phyloP scores from a whole-genome alignment of 2,113 vertebrate genomes.

The Martes martes region DNA sequence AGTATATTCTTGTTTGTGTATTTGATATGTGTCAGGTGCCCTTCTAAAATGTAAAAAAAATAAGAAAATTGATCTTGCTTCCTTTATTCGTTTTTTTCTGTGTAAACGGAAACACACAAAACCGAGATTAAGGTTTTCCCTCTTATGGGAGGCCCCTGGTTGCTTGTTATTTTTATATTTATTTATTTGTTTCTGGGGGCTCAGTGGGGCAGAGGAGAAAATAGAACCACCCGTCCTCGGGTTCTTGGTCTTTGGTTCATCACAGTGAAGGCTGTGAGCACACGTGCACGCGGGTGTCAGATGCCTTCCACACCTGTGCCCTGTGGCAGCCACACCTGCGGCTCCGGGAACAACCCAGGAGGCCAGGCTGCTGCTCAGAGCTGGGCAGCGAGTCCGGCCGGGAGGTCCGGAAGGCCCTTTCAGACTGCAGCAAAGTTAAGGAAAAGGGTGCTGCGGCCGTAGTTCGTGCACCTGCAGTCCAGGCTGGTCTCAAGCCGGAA shows the following conservation, averaged over 20 bases:
- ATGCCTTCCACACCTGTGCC: not conserved
- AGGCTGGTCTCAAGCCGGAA: not conserved
- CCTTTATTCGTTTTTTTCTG: conserved; percentile 16
- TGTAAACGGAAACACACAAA: not conserved
- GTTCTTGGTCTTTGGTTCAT: not conserved
- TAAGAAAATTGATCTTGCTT: not conserved
- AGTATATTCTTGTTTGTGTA: not conserved
- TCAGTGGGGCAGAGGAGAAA: not conserved
- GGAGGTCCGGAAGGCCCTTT: not conserved
- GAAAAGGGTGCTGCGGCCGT: not conserved
- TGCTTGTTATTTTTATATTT: not conserved
- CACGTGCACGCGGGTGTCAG: not conserved
- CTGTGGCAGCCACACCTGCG: not conserved
- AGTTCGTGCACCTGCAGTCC: not conserved
- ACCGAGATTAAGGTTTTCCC: not conserved
- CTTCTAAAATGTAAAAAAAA: not conserved
- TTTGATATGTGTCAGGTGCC: not conserved
- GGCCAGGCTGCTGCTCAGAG: not conserved
- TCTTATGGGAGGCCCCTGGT: not conserved
- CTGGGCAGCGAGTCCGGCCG: not conserved
- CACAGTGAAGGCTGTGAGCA: not conserved
- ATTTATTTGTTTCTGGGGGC: not conserved
- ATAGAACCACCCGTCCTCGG: not conserved
- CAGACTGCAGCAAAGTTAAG: not conserved
- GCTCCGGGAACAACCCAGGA: not conserved